Evolutionary conservation across 2,797 vertebrate species (phyloP).

Genomic region (Siniperca obscura): DNA sequence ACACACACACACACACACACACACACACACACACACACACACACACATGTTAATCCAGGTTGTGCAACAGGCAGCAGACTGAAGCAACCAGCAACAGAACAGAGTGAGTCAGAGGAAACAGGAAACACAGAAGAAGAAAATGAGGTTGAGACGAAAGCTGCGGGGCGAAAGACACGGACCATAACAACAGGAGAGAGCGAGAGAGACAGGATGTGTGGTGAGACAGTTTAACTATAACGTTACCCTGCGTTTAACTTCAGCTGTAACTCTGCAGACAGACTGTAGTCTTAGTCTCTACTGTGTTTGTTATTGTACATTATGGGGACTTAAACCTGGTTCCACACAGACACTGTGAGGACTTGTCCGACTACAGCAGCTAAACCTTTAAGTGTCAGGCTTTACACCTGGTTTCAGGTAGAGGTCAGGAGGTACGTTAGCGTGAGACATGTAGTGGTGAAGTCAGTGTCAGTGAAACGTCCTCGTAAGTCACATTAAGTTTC

Average conservation of each 20-base stretch:
- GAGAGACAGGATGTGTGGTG: constrained; percentile 7
- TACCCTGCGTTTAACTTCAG: not conserved
- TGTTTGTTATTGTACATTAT: not conserved
- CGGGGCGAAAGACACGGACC: constrained; percentile 14
- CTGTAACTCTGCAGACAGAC: not conserved
- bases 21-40: not conserved
- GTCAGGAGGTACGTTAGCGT: not conserved
- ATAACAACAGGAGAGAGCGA: not conserved
- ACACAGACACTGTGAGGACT: not conserved
- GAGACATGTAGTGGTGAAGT: not conserved
- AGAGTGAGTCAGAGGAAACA: constrained; percentile 31
- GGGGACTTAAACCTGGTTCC: not conserved
- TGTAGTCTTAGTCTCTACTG: not conserved
- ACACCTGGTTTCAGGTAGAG: not conserved
- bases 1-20: not conserved
- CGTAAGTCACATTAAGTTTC: too few species aligned
- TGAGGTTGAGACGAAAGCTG: not conserved
- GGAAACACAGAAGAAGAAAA: constrained; percentile 32
- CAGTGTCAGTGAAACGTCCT: not conserved
- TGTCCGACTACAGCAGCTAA: not conserved
- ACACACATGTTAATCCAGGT: constrained; percentile 29
- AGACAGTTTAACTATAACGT: not conserved
- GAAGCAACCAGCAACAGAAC: constrained; percentile 26
- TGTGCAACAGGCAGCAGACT: constrained; percentile 39
- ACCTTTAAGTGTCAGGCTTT: not conserved